Evolutionary conservation across 2,113 vertebrate species (phyloP).

Genomic region (Scatophagus argus): DNA sequence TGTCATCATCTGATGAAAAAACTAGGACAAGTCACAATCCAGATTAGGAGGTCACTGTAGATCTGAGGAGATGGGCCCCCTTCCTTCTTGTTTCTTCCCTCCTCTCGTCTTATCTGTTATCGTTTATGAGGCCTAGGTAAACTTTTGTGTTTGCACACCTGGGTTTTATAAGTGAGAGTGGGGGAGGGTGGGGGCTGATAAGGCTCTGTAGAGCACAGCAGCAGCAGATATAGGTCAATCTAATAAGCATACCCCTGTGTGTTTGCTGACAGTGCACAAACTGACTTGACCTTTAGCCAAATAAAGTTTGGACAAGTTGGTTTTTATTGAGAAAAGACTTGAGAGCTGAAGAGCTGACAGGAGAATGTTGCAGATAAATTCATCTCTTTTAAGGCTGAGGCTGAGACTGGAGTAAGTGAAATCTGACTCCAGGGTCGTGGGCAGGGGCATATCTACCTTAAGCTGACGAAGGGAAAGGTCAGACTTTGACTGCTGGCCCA

Average conservation of each 20-base stretch:
- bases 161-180: conserved; percentile 70
- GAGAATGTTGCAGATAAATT: conserved; percentile 35
- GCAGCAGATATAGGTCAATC: conserved; percentile 54
- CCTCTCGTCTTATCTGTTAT: conserved; percentile 70
- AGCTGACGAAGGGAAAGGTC: conserved; percentile 64
- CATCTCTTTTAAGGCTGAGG: conserved; percentile 26
- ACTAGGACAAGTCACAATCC: conserved; percentile 28
- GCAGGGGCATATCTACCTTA: conserved; percentile 27
- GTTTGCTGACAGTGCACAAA: conserved; percentile 75
- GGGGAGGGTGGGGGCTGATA: conserved; percentile 47
- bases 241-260: conserved; percentile 36
- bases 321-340: conserved; percentile 25
- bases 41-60: conserved; percentile 39
- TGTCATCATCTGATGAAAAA: conserved; percentile 24
- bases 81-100: conserved; percentile 45
- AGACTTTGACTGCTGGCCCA: conserved; percentile 42
- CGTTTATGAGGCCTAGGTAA: conserved; percentile 69
- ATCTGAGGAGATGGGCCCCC: conserved; percentile 25
- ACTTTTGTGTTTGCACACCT: conserved; percentile 82
- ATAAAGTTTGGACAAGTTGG: conserved; percentile 33
- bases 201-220: conserved; percentile 50
- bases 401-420: conserved; percentile 54
- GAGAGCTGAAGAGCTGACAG: conserved; percentile 30
- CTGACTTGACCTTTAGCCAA: conserved; percentile 42
- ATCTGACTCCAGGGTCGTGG: conserved; percentile 46